phyloP scores from a whole-genome alignment of 2,888 invertebrate genomes.

The Ypsolopha sequella region DNA sequence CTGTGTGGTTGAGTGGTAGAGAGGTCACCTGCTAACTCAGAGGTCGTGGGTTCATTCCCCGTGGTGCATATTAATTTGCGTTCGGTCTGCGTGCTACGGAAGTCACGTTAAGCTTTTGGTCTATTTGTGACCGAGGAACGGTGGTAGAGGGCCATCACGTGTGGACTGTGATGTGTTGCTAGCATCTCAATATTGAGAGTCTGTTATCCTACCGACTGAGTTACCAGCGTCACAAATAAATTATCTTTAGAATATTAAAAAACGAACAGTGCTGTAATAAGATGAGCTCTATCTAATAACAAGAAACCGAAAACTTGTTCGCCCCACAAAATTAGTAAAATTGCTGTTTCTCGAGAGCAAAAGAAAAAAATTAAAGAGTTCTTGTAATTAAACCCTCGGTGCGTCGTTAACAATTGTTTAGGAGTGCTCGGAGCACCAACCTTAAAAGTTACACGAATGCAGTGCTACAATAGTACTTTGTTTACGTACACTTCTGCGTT shows the following conservation, averaged over 20 bases:
- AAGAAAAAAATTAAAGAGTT: slow-evolving; percentile 25
- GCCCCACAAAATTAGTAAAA: slow-evolving; percentile 44
- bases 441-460: slow-evolving; percentile 1
- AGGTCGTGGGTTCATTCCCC: too few relatives aligned
- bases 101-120: too few relatives aligned
- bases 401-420: slow-evolving; percentile 64
- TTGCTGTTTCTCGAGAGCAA: slow-evolving; percentile 49
- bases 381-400: slow-evolving; percentile 59
- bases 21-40: too few relatives aligned
- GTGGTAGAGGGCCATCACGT: too few relatives aligned
- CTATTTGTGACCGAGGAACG: too few relatives aligned
- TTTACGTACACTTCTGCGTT: neutral
- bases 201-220: too few relatives aligned
- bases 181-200: too few relatives aligned
- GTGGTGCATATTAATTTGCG: too few relatives aligned
- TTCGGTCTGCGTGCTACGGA: too few relatives aligned
- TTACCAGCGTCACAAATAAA: slow-evolving; percentile 12
- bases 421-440: slow-evolving; percentile 18
- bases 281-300: neutral
- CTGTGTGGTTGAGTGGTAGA: too few relatives aligned
- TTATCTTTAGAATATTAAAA: neutral
- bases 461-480: neutral
- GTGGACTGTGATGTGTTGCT: too few relatives aligned
- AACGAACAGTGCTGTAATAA: neutral
- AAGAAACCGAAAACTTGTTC: neutral